Conservation (phyloP, 2,888 invertebrate genomes). For the Epicampocera succincta region DNA sequence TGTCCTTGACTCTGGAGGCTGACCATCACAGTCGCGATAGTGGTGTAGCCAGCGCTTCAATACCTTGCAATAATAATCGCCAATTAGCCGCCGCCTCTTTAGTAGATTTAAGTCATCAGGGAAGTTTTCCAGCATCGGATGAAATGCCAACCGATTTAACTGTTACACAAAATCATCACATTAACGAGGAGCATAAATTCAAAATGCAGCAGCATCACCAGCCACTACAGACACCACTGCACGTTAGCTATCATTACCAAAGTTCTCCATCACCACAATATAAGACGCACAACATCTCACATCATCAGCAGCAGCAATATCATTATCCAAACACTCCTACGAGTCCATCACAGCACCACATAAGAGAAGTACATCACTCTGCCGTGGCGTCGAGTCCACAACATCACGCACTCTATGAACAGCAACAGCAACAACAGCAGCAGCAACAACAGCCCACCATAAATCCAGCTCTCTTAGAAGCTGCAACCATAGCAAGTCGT, state of each 20-base stretch:
- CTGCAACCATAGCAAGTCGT: slow-evolving; percentile 80
- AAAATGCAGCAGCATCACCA: slow-evolving; percentile 73
- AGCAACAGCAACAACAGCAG: too few relatives aligned
- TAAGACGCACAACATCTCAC: slow-evolving; percentile 26
- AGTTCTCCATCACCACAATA: slow-evolving; percentile 74
- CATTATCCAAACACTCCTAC: slow-evolving; percentile 42
- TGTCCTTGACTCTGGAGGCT: slow-evolving; percentile 72
- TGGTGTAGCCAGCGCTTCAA: slow-evolving; percentile 77
- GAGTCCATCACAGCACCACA: slow-evolving; percentile 23
- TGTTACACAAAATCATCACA: slow-evolving; percentile 72
- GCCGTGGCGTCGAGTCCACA: slow-evolving; percentile 23
- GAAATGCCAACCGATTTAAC: slow-evolving; percentile 78
- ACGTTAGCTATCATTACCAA: slow-evolving; percentile 62
- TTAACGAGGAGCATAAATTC: slow-evolving; percentile 41
- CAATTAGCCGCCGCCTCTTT: slow-evolving; percentile 57
- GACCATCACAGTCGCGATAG: slow-evolving; percentile 79
- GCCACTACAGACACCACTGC: slow-evolving; percentile 72
- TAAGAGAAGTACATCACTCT: slow-evolving; percentile 71
- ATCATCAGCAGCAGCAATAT: slow-evolving; percentile 60
- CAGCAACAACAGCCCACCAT: slow-evolving; percentile 78
- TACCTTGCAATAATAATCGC: slow-evolving; percentile 72
- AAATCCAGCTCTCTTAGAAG: slow-evolving; percentile 81
- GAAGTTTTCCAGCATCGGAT: slow-evolving; percentile 68
- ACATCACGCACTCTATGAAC: slow-evolving; percentile 39
- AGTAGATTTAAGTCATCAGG: slow-evolving; percentile 55